These are phyloP conservation scores for Chaetodon trifasciatus DNA, from an alignment of 2,797 vertebrate genomes.

Conservation along the genomic window DNA sequence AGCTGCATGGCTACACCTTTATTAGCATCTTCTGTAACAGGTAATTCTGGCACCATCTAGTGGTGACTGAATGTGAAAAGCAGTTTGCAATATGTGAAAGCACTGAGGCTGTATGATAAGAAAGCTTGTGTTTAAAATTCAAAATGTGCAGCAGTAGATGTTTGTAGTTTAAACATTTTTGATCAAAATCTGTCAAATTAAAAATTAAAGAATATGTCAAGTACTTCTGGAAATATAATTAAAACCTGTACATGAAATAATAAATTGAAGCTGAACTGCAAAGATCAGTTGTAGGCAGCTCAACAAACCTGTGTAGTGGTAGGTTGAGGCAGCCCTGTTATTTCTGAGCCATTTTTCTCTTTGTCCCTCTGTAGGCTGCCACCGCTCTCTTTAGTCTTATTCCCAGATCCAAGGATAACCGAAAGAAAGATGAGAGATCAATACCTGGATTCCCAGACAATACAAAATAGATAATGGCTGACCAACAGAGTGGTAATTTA, in stretches of 20 bases:
- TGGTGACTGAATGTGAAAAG: conserved; percentile 63
- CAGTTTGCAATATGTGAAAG: neutral
- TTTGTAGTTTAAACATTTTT: neutral
- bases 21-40: conserved; percentile 41
- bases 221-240: neutral
- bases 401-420: conserved; percentile 39
- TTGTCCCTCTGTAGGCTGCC: conserved; percentile 64
- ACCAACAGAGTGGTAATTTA: conserved; percentile 10
- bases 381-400: conserved; percentile 63
- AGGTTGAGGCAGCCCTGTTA: conserved; percentile 34
- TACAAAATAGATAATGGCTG: conserved; percentile 27
- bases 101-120: neutral
- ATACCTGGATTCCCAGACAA: conserved; percentile 34
- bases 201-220: neutral
- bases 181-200: neutral
- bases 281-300: neutral
- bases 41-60: conserved; percentile 87
- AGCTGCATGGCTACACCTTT: conserved; percentile 48
- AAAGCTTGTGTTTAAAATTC: conserved; percentile 10
- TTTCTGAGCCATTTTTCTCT: conserved; percentile 68
- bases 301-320: conserved; percentile 60
- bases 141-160: neutral
- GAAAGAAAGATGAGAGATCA: conserved; percentile 45
- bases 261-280: neutral
- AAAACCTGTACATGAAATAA: conserved; percentile 3